These are phyloP conservation scores for Musca domestica DNA, from an alignment of 1,140 invertebrate genomes.

Conservation along the genomic window DNA sequence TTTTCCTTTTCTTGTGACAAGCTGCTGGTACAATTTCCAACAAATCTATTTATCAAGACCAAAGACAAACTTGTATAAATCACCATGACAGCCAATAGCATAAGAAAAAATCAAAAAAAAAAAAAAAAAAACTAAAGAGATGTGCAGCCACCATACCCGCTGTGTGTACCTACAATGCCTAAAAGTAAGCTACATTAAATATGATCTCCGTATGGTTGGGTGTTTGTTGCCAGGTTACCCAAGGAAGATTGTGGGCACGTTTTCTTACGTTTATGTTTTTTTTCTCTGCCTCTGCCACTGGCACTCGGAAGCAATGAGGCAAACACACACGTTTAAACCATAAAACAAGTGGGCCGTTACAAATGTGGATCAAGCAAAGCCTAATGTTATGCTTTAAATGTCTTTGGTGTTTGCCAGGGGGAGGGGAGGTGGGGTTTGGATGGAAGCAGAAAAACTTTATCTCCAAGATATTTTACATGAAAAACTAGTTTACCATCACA, in stretches of 20 bases:
- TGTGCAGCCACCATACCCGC: not conserved
- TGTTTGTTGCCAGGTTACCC: not conserved
- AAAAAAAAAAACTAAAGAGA: not conserved
- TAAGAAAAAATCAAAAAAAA: conserved; percentile 8
- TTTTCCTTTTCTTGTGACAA: too few species aligned
- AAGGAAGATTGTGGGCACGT: conserved; percentile 7
- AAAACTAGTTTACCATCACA: conserved; percentile 1
- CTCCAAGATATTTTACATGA: conserved; percentile 13
- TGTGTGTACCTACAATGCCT: not conserved
- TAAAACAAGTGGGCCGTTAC: too few species aligned
- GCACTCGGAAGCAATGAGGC: too few species aligned
- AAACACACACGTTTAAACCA: too few species aligned
- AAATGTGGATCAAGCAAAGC: not conserved
- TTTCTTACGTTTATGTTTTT: too few species aligned
- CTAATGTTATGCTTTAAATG: conserved; percentile 15
- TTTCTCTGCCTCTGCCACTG: not conserved
- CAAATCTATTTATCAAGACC: conserved; percentile 16
- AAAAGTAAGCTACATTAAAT: conserved; percentile 12
- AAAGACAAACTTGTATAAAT: conserved; percentile 4
- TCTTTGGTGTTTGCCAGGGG: too few species aligned
- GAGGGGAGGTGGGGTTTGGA: too few species aligned
- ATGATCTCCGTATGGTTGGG: not conserved
- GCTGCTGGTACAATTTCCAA: not conserved
- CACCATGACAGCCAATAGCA: conserved; percentile 9
- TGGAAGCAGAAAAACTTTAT: not conserved